Evolutionary conservation across 2,888 invertebrate genomes (phyloP).

Genomic region (Venusia cambrica): DNA sequence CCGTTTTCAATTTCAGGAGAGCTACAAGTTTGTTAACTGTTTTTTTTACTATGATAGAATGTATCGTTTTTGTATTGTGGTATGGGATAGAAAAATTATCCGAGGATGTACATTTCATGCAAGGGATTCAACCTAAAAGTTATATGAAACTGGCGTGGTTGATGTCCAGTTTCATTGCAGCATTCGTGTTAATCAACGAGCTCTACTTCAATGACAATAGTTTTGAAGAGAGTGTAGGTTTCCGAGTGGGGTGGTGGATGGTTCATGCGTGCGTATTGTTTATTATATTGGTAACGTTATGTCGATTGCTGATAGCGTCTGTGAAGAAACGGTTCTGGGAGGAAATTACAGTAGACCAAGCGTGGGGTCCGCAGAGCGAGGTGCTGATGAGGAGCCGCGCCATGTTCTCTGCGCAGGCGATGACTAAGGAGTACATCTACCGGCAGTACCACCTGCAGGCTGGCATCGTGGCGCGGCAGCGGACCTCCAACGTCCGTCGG

Average conservation of each 20-base stretch:
- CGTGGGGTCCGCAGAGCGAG: constrained; percentile 62
- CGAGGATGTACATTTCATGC: constrained; percentile 74
- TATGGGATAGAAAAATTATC: constrained; percentile 62
- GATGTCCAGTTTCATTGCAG: constrained; percentile 35
- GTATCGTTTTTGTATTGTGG: constrained; percentile 54
- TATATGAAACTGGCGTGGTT: constrained; percentile 55
- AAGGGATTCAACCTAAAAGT: constrained; percentile 55
- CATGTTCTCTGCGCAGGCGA: constrained; percentile 73
- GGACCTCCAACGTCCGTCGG: constrained; percentile 44
- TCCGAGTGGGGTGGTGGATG: constrained; percentile 30
- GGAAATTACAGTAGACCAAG: constrained; percentile 40
- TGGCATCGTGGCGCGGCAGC: constrained; percentile 56
- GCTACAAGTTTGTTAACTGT: constrained; percentile 35
- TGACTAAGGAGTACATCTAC: constrained; percentile 77
- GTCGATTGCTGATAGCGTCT: constrained; percentile 37
- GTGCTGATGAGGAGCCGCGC: constrained; percentile 61
- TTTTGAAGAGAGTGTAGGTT: constrained; percentile 4
- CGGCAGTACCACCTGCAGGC: constrained; percentile 71
- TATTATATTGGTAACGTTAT: constrained; percentile 26
- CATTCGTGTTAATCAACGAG: constrained; percentile 43
- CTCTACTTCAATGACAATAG: constrained; percentile 11
- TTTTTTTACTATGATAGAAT: constrained; percentile 47
- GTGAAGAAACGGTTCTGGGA: constrained; percentile 36
- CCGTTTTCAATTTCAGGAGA: constrained; percentile 37
- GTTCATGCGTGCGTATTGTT: constrained; percentile 24